Base-by-base conservation (phyloP, 2,113 vertebrate species). In the Columba janthina region DNA sequence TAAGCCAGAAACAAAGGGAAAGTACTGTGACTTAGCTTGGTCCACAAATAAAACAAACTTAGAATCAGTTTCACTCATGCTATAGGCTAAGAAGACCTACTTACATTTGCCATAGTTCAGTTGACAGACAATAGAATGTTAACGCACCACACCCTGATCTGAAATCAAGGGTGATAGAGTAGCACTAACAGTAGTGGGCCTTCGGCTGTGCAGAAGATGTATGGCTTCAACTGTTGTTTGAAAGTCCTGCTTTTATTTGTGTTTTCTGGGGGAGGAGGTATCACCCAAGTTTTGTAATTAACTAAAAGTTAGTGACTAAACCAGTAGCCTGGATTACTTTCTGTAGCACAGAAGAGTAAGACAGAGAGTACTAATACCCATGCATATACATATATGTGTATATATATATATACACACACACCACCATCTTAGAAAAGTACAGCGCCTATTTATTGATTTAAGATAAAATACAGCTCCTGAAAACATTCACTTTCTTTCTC, bases 351-450 rank as follows among this genome's bases (percentile, higher is more conserved):
- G 51, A 88, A 28, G 11, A 24, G 13, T 61, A 72, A 82, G 26
- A 46, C 0, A 42, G 24, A 76, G 61, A 38, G 5, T 46, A 12
- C 10, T 38, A 70, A 32, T 54, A 54, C 4, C 54, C 22, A 62
- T 16, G 8, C 21, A 34, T 25, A 29, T 12, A 36, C 0, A 42
- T 0, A 26, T 1, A 12, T 38, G 11, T 38, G 10, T 28, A 34
- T 2, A 50, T 1, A 42, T 0, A 26, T 1, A 28, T 5, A 51
- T 24, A 51, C 25, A 57, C 11, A 34, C 12, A 21, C 15, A 21
- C 9, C n/a, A 10, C 17, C 12, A 22, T 53, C 48, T 48, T 32
- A 64, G 29, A 80, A 60, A 81, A 6, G 2, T 72, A 26, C 14
- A 62, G 38, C 15, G 42, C 4, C 2, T 81, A n/a, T 29, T 57